These are phyloP conservation scores for Timandra comae DNA, from an alignment of 2,888 invertebrate genomes.

Conservation along the genomic window DNA sequence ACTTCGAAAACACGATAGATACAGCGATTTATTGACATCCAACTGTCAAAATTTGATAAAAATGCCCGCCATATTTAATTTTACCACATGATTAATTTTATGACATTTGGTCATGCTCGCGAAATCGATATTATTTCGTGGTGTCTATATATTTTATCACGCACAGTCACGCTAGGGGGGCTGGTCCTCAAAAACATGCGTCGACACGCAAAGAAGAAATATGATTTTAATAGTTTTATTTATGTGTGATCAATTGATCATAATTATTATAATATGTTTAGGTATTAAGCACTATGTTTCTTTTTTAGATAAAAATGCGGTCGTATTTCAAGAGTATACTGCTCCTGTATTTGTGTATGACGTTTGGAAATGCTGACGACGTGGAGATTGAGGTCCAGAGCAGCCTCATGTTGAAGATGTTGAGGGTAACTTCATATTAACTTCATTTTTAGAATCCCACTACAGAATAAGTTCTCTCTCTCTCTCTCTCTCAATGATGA, in stretches of 20 bases:
- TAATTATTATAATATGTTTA: neutral
- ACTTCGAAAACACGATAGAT: no score
- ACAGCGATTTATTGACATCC: no score
- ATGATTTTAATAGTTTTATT: neutral
- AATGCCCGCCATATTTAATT: no score
- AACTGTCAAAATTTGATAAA: no score
- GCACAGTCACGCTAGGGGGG: no score
- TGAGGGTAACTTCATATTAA: conserved; percentile 37
- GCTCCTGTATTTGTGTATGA: neutral
- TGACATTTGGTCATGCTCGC: no score
- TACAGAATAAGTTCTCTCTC: no score
- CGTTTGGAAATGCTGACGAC: conserved; percentile 31
- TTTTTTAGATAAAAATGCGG: neutral
- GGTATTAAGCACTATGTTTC: neutral
- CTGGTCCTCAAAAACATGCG: no score
- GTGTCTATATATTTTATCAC: no score
- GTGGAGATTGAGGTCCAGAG: conserved; percentile 38
- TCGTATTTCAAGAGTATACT: neutral
- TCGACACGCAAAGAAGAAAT: neutral
- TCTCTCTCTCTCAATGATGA: no score
- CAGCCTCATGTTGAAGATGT: conserved; percentile 37
- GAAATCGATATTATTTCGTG: no score
- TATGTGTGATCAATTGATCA: neutral
- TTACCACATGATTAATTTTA: no score
- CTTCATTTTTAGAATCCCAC: neutral